Conservation (phyloP, 2,113 vertebrate genomes). For the Calyptomena viridis region DNA sequence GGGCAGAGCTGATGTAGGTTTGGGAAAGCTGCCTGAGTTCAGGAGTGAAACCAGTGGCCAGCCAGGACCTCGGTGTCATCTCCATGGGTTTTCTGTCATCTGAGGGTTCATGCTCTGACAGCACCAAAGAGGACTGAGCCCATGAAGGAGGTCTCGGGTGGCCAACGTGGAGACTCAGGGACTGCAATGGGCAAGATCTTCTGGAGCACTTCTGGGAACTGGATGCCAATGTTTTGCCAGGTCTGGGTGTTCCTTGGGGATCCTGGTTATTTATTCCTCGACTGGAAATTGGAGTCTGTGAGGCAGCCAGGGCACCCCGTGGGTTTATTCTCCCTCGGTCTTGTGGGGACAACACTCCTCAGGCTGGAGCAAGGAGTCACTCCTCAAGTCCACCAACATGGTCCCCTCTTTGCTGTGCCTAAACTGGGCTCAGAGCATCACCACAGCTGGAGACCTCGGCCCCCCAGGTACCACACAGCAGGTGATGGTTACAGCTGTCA, state of each 20-base stretch:
- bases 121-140: not conserved
- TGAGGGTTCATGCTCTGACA: not conserved
- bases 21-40: not conserved
- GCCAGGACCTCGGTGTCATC: not conserved
- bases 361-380: not conserved
- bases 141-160: not conserved
- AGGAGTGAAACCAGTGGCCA: not conserved
- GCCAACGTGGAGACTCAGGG: rapidly evolving
- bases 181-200: not conserved
- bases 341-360: not conserved
- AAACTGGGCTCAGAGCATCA: not conserved
- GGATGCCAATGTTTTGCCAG: not conserved
- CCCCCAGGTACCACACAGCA: rapidly evolving
- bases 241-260: not conserved
- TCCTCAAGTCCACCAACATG: rapidly evolving
- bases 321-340: rapidly evolving
- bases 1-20: not conserved
- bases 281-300: not conserved
- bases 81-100: not conserved
- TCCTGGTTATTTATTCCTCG: not conserved
- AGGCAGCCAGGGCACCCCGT: not conserved
- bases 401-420: not conserved
- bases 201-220: not conserved
- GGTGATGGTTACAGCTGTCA: rapidly evolving
- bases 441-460: not conserved